phyloP scores from a whole-genome alignment of 2,797 vertebrate species.

The Ambastaia sidthimunki region DNA sequence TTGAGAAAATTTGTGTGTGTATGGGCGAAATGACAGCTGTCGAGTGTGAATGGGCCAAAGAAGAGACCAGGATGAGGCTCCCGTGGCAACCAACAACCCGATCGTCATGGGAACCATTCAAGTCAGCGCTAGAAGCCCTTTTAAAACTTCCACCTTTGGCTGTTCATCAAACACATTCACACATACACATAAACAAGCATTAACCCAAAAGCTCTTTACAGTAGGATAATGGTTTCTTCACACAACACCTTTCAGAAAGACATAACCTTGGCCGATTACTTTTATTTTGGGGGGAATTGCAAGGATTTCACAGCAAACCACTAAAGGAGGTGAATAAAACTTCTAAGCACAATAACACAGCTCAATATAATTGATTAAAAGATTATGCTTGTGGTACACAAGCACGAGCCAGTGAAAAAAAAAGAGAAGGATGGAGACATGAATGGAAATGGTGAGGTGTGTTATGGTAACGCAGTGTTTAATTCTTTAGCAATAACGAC shows the following conservation, averaged over 20 bases:
- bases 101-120: constrained; percentile 72
- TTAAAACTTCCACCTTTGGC: constrained; percentile 31
- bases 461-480: constrained; percentile 22
- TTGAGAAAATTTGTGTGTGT: constrained; percentile 11
- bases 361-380: constrained; percentile 52
- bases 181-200: constrained; percentile 28
- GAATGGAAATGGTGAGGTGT: constrained; percentile 9
- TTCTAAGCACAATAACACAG: constrained; percentile 10
- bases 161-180: constrained; percentile 17
- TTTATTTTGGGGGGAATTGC: no score
- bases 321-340: constrained; percentile 22
- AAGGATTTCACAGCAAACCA: constrained; percentile 30
- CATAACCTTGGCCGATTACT: no score
- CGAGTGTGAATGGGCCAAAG: constrained; percentile 46
- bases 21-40: constrained; percentile 56
- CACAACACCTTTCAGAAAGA: constrained; percentile 24
- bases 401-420: not conserved
- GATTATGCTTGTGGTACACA: constrained; percentile 30
- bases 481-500: constrained; percentile 49
- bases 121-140: not conserved
- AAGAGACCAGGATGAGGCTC: constrained; percentile 42
- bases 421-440: not conserved
- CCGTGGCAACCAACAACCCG: constrained; percentile 61
- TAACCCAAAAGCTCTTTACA: constrained; percentile 21
- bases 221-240: constrained; percentile 34